Evolutionary conservation across 2,888 invertebrate species (phyloP).

Genomic region (Pyrrhosoma nymphula): DNA sequence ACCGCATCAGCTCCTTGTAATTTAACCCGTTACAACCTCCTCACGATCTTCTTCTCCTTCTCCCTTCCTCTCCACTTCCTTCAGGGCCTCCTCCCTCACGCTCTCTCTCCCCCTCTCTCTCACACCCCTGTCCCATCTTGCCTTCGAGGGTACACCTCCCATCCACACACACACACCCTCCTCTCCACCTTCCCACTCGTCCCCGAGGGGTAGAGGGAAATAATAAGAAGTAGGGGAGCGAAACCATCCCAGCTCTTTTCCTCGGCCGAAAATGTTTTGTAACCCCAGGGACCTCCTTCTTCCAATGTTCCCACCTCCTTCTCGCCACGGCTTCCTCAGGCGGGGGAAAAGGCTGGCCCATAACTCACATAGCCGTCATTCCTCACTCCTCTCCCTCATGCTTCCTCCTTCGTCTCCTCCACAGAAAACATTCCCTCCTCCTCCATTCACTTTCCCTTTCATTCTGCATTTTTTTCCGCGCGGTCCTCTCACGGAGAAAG

Average conservation of each 20-base stretch:
- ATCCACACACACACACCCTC: background rate
- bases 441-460: too few species aligned
- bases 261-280: background rate
- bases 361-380: constrained; percentile 23
- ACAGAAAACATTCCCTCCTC: too few species aligned
- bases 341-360: background rate
- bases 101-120: background rate
- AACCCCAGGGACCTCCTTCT: background rate
- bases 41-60: background rate
- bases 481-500: too few species aligned
- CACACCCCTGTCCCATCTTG: background rate
- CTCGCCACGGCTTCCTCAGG: background rate
- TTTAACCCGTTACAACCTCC: constrained; percentile 33
- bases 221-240: constrained; percentile 17
- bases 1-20: constrained; percentile 24
- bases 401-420: background rate
- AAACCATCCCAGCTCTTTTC: background rate
- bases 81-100: background rate
- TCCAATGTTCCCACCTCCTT: background rate
- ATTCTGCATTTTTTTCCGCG: too few species aligned
- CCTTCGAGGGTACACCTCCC: too few species aligned
- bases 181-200: background rate
- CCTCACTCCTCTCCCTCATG: background rate
- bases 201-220: constrained; percentile 6
- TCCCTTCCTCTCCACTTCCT: background rate